Evolutionary conservation across 2,888 invertebrate species (phyloP).

Genomic region (Drosophila pseudotakahashii): DNA sequence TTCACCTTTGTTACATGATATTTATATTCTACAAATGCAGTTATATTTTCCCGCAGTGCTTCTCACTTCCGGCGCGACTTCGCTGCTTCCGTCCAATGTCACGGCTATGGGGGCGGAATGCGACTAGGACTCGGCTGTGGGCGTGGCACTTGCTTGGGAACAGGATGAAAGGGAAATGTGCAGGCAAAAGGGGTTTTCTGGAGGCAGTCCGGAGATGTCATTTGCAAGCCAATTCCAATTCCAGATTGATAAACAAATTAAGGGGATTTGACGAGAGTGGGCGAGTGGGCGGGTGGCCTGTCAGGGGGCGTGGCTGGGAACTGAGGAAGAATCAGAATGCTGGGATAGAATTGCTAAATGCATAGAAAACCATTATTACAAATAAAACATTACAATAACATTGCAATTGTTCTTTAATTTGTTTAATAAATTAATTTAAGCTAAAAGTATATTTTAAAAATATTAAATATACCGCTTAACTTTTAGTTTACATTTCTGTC

Average conservation of each 20-base stretch:
- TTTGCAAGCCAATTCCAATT: constrained; percentile 71
- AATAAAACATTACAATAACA: background rate
- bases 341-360: too few relatives aligned
- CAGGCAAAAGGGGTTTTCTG: constrained; percentile 1
- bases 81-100: constrained; percentile 23
- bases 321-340: background rate
- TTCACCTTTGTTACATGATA: too few relatives aligned
- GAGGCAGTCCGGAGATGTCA: constrained; percentile 46
- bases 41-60: constrained; percentile 9
- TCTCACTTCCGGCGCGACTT: background rate
- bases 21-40: background rate
- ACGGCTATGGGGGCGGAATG: constrained; percentile 23
- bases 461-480: too few relatives aligned
- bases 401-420: background rate
- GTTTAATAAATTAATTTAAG: too few relatives aligned
- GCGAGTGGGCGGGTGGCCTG: background rate
- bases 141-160: constrained; percentile 48
- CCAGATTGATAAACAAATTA: constrained; percentile 56
- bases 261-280: constrained; percentile 4
- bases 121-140: constrained; percentile 35
- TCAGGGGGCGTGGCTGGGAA: constrained; percentile 29
- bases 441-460: too few relatives aligned
- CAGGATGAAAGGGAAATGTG: constrained; percentile 11
- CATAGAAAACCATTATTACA: too few relatives aligned
- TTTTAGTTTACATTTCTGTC: too few relatives aligned